A percentile compares a stretch with the other conserved stretches of the same genome.
These are phyloP conservation scores for Turdus rufiventris DNA, from an alignment of 2,113 vertebrate genomes.

Conservation along the genomic window DNA sequence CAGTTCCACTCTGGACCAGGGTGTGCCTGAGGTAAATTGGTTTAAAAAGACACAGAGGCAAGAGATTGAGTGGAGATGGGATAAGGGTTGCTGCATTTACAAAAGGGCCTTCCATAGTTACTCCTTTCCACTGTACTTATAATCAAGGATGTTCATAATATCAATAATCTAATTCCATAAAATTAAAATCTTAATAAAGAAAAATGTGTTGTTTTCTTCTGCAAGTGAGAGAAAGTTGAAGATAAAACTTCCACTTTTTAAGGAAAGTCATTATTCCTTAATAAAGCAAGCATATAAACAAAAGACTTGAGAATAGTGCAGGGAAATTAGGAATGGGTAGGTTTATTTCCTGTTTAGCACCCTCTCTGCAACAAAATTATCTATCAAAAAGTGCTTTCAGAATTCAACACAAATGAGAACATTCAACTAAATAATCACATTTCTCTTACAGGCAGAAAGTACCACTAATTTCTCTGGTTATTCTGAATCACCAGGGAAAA, in stretches of 20 bases:
- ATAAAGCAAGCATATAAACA: background rate
- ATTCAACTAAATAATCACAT: background rate
- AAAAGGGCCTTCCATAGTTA: background rate
- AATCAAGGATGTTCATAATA: background rate
- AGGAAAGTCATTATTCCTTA: background rate
- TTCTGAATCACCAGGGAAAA: background rate
- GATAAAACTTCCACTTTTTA: background rate
- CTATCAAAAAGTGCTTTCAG: background rate
- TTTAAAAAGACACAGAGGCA: background rate
- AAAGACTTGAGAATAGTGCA: background rate
- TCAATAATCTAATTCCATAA: background rate
- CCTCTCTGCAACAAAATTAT: background rate
- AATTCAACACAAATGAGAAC: background rate
- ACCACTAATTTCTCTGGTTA: background rate
- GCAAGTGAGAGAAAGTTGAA: background rate
- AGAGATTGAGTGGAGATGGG: background rate
- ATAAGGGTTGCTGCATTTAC: background rate
- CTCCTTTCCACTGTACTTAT: background rate
- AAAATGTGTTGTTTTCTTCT: background rate
- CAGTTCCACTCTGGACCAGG: background rate
- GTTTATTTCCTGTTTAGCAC: background rate
- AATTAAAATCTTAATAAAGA: background rate
- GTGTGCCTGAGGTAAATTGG: background rate
- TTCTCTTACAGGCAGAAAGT: background rate
- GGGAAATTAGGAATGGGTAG: background rate